Evolutionary conservation across 2,888 invertebrate species (phyloP).

Genomic region (Drosophila niveifrons): DNA sequence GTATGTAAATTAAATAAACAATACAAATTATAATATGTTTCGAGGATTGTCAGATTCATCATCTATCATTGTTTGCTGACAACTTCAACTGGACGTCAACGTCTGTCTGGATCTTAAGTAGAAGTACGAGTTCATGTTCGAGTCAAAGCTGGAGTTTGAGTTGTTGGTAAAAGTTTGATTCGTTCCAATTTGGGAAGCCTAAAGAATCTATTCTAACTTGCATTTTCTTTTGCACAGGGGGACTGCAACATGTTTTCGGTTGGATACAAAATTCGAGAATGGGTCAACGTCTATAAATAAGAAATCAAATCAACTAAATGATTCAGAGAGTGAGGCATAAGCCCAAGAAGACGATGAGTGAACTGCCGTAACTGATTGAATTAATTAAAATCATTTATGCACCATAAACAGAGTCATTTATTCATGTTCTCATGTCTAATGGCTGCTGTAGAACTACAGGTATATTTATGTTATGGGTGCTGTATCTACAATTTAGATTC

Average conservation of each 20-base stretch:
- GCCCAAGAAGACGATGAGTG: slow-evolving; percentile 50
- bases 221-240: slow-evolving; percentile 41
- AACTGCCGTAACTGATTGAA: slow-evolving; percentile 76
- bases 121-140: slow-evolving; percentile 31
- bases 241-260: slow-evolving; percentile 42
- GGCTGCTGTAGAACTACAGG: slow-evolving; percentile 36
- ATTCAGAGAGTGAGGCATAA: slow-evolving; percentile 49
- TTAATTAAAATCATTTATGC: slow-evolving; percentile 77
- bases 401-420: slow-evolving; percentile 76
- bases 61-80: slow-evolving; percentile 28
- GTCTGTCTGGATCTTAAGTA: slow-evolving; percentile 33
- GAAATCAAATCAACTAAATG: slow-evolving; percentile 51
- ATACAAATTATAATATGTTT: slow-evolving; percentile 42
- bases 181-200: slow-evolving; percentile 41
- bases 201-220: slow-evolving; percentile 42
- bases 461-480: slow-evolving; percentile 15
- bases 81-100: slow-evolving; percentile 22
- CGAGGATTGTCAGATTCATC: slow-evolving; percentile 30
- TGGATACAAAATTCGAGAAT: slow-evolving; percentile 44
- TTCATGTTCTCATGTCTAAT: slow-evolving; percentile 61
- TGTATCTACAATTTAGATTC: slow-evolving; percentile 2
- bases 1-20: slow-evolving; percentile 54
- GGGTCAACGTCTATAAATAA: slow-evolving; percentile 54
- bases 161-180: slow-evolving; percentile 49
- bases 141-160: slow-evolving; percentile 9